Evolutionary conservation across 2,888 invertebrate genomes (phyloP).

Genomic region (Horisme vitalbata): DNA sequence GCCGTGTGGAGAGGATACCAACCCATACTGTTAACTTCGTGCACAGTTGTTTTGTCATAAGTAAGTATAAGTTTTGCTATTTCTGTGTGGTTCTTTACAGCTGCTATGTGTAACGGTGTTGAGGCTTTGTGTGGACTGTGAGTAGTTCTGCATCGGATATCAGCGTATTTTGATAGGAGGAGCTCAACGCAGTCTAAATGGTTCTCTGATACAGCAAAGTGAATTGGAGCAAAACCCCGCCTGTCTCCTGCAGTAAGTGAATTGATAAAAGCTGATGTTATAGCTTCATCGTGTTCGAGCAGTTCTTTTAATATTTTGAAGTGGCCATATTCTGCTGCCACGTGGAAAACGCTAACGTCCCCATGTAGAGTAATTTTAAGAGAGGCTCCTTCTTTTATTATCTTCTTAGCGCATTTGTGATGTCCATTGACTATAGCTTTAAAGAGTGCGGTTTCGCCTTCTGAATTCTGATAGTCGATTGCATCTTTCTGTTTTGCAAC

Average conservation of each 20-base stretch:
- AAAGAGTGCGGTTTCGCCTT: constrained; percentile 76
- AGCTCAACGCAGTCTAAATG: constrained; percentile 67
- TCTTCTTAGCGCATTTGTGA: constrained; percentile 64
- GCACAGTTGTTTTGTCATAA: constrained; percentile 65
- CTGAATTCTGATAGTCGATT: constrained; percentile 70
- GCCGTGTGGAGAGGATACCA: constrained; percentile 70
- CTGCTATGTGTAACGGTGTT: constrained; percentile 76
- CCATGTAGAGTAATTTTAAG: constrained; percentile 66
- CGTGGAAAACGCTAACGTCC: constrained; percentile 82
- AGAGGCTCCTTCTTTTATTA: constrained; percentile 74
- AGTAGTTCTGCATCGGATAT: constrained; percentile 68
- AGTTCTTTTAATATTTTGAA: constrained; percentile 78
- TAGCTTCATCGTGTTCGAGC: constrained; percentile 65
- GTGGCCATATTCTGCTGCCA: constrained; percentile 82
- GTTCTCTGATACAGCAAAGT: constrained; percentile 82
- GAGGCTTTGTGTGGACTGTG: constrained; percentile 64
- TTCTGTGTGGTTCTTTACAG: constrained; percentile 62
- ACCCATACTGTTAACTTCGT: constrained; percentile 65
- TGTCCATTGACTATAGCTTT: constrained; percentile 71
- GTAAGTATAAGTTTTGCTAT: constrained; percentile 62
- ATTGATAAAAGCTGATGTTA: constrained; percentile 57
- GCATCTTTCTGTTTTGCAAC: constrained; percentile 72
- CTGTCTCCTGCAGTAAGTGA: constrained; percentile 58
- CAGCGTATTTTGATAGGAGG: constrained; percentile 69
- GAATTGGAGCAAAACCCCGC: constrained; percentile 76